Conservation (phyloP, 2,113 vertebrate species). For the Cephalopholis sonnerati region DNA sequence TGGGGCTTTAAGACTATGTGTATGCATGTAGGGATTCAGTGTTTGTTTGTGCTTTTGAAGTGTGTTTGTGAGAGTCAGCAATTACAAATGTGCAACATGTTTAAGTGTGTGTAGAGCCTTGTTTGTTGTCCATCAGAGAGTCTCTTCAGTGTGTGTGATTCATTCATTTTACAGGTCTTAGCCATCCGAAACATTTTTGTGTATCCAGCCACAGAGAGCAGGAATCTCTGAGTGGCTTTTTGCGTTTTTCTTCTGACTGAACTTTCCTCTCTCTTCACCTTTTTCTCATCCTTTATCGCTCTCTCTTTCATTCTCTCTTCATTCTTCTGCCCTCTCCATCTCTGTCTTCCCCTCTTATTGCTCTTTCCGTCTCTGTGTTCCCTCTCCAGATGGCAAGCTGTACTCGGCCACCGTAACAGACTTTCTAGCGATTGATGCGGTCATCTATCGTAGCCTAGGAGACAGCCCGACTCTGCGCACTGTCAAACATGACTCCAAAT, state of each 20-base stretch:
- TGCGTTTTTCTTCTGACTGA: conserved; percentile 49
- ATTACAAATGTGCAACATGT: conserved; percentile 61
- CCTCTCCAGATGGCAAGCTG: conserved; percentile 91
- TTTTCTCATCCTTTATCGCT: conserved; percentile 29
- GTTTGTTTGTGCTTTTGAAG: conserved; percentile 50
- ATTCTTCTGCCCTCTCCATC: conserved; percentile 17
- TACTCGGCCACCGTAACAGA: conserved; percentile 99
- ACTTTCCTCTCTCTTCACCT: conserved; percentile 22
- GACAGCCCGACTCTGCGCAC: conserved; percentile 97
- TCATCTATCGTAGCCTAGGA: conserved; percentile 99
- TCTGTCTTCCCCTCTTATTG: conserved; percentile 46
- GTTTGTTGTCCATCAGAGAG: conserved; percentile 61
- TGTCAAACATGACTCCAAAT: conserved; percentile 99
- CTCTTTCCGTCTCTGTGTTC: conserved; percentile 58
- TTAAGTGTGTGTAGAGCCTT: conserved; percentile 41
- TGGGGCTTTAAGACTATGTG: neutral
- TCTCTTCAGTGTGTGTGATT: conserved; percentile 44
- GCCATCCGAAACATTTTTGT: conserved; percentile 58
- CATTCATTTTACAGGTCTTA: conserved; percentile 46
- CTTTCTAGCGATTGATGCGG: conserved; percentile 98
- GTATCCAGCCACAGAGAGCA: conserved; percentile 45
- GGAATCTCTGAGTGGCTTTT: conserved; percentile 47
- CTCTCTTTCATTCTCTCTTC: conserved; percentile 18
- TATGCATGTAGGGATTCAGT: conserved; percentile 29
- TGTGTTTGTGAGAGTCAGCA: conserved; percentile 54